These are phyloP conservation scores for Chrysolina oricalcia DNA, from an alignment of 2,888 invertebrate species.

Conservation along the genomic window DNA sequence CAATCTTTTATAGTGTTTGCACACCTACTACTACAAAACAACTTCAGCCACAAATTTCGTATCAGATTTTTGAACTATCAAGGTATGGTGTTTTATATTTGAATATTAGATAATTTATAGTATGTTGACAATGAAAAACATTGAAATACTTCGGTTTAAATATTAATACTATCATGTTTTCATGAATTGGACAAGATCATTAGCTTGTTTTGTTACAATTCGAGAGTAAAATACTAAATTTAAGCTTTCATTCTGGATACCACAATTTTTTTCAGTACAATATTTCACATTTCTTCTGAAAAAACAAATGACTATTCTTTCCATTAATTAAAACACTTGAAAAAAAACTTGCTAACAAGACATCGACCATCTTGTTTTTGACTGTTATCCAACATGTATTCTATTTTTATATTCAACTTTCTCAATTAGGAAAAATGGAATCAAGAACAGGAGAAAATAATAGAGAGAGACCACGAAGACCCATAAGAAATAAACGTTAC, in stretches of 20 bases:
- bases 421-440: conserved; percentile 67
- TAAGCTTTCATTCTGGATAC: no score
- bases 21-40: conserved; percentile 49
- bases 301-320: conserved; percentile 12
- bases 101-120: background rate
- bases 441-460: conserved; percentile 67
- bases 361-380: conserved; percentile 70
- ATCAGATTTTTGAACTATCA: background rate
- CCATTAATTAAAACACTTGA: conserved; percentile 48
- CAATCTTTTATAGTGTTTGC: conserved; percentile 64
- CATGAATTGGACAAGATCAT: conserved; percentile 44
- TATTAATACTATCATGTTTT: conserved; percentile 53
- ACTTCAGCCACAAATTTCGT: conserved; percentile 8
- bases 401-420: conserved; percentile 69
- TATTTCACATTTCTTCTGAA: background rate
- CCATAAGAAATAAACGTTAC: conserved; percentile 82
- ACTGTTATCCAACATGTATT: conserved; percentile 69
- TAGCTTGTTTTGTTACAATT: background rate
- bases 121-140: background rate
- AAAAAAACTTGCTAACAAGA: conserved; percentile 63
- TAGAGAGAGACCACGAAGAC: conserved; percentile 76
- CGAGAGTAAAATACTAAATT: no score
- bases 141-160: conserved; percentile 30
- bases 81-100: background rate
- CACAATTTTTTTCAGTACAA: background rate